These are phyloP conservation scores for Brachyistius frenatus DNA, from an alignment of 2,113 vertebrate genomes.

Conservation along the genomic window DNA sequence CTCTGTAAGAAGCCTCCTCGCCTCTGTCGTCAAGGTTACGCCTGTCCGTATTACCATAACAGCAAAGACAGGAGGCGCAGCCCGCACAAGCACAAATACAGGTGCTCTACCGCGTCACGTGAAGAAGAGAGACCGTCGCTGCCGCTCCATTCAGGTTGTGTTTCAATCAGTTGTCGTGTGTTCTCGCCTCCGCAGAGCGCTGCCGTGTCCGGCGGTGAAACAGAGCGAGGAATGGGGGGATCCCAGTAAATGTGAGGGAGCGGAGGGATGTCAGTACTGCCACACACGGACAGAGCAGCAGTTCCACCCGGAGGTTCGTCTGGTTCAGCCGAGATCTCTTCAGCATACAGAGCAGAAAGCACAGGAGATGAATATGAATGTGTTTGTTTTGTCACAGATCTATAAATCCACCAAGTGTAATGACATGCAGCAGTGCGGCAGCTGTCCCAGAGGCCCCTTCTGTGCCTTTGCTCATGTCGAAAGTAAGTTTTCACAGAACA, in stretches of 20 bases:
- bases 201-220: constrained; percentile 95
- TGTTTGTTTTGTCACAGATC: constrained; percentile 83
- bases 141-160: not conserved
- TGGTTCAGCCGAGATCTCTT: not conserved
- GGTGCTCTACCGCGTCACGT: constrained; percentile 78
- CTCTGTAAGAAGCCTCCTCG: constrained; percentile 98
- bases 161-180: not conserved
- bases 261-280: constrained; percentile 95
- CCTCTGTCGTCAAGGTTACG: constrained; percentile 97
- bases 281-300: constrained; percentile 98
- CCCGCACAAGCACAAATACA: constrained; percentile 98
- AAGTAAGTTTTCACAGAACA: constrained; percentile 84
- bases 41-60: constrained; percentile 98
- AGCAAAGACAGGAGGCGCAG: constrained; percentile 98
- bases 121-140: not conserved
- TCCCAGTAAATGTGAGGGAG: constrained; percentile 96
- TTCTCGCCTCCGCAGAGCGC: constrained; percentile 81
- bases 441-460: constrained; percentile 98
- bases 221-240: constrained; percentile 99
- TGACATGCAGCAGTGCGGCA: constrained; percentile 97
- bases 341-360: not conserved
- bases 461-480: constrained; percentile 98
- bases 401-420: constrained; percentile 99
- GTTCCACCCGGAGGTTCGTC: constrained; percentile 95
- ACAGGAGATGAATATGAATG: not conserved